phyloP scores from a whole-genome alignment of 2,113 vertebrate genomes.

The Eidolon helvum region DNA sequence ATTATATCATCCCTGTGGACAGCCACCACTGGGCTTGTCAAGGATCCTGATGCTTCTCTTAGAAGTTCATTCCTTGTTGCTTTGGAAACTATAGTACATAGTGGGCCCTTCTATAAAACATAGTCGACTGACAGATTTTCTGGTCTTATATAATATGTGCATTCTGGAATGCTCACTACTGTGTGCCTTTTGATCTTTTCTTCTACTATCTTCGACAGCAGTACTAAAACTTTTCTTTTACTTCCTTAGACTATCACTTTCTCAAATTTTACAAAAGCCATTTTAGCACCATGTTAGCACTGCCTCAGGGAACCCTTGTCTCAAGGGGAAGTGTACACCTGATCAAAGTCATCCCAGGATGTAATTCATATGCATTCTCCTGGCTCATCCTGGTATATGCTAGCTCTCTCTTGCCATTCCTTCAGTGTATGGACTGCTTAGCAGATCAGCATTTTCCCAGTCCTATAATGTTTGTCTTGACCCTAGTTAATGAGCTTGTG shows the following conservation, averaged over 20 bases:
- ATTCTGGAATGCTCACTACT: background rate
- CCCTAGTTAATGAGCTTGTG: background rate
- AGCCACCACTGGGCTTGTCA: background rate
- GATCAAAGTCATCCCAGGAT: background rate
- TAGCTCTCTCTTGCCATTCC: background rate
- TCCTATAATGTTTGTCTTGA: background rate
- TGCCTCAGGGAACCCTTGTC: background rate
- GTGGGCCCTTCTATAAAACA: too few species aligned
- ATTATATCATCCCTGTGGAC: background rate
- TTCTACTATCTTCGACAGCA: background rate
- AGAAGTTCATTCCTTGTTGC: background rate
- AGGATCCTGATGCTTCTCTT: background rate
- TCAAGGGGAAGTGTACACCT: background rate
- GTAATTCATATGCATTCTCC: background rate
- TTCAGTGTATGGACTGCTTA: background rate
- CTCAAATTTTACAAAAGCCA: background rate
- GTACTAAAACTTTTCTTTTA: background rate
- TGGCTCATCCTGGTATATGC: background rate
- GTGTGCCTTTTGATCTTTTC: background rate
- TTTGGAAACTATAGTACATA: background rate
- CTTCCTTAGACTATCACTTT: background rate
- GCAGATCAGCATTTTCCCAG: background rate
- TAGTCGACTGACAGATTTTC: background rate
- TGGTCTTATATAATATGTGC: too few species aligned
- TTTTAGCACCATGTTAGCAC: background rate